Evolutionary conservation across 2,113 vertebrate species (phyloP).

Genomic region (Neolamprologus caudopunctatus): DNA sequence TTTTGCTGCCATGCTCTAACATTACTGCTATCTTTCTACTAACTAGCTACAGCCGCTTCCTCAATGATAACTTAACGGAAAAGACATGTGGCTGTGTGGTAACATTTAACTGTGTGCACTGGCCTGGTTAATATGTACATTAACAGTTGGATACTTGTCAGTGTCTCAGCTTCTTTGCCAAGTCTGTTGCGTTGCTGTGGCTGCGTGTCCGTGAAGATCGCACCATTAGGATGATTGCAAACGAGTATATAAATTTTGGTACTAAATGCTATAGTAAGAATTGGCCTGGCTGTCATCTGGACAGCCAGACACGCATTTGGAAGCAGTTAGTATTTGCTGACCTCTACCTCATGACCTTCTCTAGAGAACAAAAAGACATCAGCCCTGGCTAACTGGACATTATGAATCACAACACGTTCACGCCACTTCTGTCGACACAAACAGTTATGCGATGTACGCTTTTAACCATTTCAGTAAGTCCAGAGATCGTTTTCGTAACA

Average conservation of each 20-base stretch:
- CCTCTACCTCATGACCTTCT: background rate
- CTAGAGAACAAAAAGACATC: background rate
- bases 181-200: background rate
- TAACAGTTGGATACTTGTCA: background rate
- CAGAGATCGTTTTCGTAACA: background rate
- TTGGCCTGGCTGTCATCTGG: background rate
- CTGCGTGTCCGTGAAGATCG: background rate
- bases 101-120: background rate
- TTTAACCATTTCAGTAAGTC: background rate
- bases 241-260: background rate
- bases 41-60: background rate
- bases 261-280: background rate
- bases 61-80: background rate
- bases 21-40: background rate
- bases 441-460: background rate
- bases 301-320: background rate
- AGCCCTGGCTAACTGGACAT: background rate
- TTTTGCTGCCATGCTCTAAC: background rate
- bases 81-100: background rate
- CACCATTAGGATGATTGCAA: background rate
- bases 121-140: background rate
- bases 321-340: background rate
- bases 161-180: background rate
- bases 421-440: background rate
- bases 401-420: background rate